Percentiles rank a stretch among this genome's conserved stretches.
These are phyloP conservation scores for Erythrocebus patas DNA, from an alignment of 2,113 vertebrate species.

Conservation along the genomic window DNA sequence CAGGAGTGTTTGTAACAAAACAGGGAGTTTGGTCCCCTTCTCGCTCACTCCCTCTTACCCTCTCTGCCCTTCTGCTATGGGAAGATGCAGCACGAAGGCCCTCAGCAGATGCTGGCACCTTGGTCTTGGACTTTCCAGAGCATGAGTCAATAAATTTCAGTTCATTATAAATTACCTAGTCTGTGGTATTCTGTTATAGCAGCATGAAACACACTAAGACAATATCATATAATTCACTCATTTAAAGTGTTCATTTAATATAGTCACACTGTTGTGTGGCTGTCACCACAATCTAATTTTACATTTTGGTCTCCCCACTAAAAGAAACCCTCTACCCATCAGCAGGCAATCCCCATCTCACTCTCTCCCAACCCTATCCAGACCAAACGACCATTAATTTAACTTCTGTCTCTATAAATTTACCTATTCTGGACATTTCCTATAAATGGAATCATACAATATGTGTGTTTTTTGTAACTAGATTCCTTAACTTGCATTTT, in stretches of 20 bases:
- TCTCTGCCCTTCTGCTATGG: background rate
- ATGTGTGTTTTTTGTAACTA: background rate
- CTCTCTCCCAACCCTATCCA: background rate
- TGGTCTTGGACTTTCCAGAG: background rate
- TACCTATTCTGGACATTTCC: background rate
- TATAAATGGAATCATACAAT: background rate
- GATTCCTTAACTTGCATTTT: background rate
- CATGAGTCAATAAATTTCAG: background rate
- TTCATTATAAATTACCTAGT: background rate
- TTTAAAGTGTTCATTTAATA: background rate
- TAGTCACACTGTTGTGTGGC: background rate
- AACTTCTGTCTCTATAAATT: background rate
- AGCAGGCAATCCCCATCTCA: background rate
- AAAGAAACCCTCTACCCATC: background rate
- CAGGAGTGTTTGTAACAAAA: background rate
- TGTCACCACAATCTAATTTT: background rate
- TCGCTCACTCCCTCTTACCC: background rate
- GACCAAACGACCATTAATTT: background rate
- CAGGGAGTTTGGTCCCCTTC: background rate
- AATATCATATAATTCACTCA: background rate
- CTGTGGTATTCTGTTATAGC: background rate
- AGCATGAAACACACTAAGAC: background rate
- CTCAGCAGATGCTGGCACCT: background rate
- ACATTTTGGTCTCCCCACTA: background rate
- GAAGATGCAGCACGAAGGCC: background rate